These are phyloP conservation scores for Drosophila kambysellisi DNA, from an alignment of 2,888 invertebrate genomes.

Conservation along the genomic window DNA sequence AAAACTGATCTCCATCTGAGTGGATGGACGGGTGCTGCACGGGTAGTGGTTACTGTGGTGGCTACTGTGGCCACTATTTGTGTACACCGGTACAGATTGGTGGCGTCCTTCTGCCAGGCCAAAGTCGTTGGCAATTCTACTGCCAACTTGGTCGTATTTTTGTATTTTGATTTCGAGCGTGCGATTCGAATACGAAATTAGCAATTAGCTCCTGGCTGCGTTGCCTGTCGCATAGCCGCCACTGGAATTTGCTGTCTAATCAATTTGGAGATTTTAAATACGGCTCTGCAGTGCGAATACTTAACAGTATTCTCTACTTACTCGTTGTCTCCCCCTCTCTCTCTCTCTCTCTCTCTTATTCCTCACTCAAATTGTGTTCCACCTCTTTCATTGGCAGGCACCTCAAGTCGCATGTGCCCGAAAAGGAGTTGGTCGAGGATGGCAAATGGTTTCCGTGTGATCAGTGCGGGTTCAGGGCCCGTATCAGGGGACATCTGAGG, in stretches of 20 bases:
- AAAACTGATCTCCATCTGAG: conserved; percentile 62
- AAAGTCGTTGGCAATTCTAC: conserved; percentile 48
- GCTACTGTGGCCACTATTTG: conserved; percentile 7
- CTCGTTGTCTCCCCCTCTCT: background rate
- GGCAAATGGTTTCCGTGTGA: conserved; percentile 88
- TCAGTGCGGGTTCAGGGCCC: conserved; percentile 89
- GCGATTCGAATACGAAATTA: conserved; percentile 78
- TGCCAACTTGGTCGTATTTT: conserved; percentile 61
- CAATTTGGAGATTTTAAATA: conserved; percentile 72
- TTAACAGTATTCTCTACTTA: conserved; percentile 30
- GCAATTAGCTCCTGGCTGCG: conserved; percentile 67
- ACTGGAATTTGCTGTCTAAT: conserved; percentile 75
- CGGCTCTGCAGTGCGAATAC: conserved; percentile 48
- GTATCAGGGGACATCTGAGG: conserved; percentile 89
- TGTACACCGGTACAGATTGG: conserved; percentile 19
- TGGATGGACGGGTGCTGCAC: conserved; percentile 10
- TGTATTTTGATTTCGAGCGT: conserved; percentile 60
- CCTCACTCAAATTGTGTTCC: background rate
- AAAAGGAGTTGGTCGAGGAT: conserved; percentile 2
- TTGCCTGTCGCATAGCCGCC: conserved; percentile 55
- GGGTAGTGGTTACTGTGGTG: conserved; percentile 1
- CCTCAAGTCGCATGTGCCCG: conserved; percentile 75
- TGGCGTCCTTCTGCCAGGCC: conserved; percentile 42
- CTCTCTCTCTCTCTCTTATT: background rate
- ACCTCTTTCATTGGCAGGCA: conserved; percentile 71